A percentile compares a stretch with the other conserved stretches of the same genome.
Evolutionary conservation across 2,113 vertebrate species (phyloP).

Genomic region (Micromys minutus): DNA sequence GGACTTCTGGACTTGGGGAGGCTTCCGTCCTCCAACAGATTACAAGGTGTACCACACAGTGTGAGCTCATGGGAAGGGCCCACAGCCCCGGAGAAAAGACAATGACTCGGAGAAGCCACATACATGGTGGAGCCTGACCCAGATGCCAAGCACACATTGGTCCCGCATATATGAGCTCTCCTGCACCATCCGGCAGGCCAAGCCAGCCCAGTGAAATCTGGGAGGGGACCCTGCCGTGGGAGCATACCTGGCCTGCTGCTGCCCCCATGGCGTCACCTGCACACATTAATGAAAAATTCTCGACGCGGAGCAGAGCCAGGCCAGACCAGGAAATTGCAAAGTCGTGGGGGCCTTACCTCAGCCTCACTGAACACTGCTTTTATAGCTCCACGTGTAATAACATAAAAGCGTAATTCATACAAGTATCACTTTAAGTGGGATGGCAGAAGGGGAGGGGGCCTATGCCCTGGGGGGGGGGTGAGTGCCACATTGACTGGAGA

Average conservation of each 20-base stretch:
- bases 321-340: slow-evolving; percentile 82
- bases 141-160: background rate
- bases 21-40: background rate
- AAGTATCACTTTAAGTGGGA: slow-evolving; percentile 79
- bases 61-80: background rate
- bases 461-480: background rate
- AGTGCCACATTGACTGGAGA: slow-evolving; percentile 26
- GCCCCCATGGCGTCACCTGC: slow-evolving; percentile 74
- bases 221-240: background rate
- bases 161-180: background rate
- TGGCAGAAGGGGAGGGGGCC: slow-evolving; percentile 67
- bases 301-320: slow-evolving; percentile 52
- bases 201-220: fast-evolving
- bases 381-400: slow-evolving; percentile 83
- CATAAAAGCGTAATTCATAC: slow-evolving; percentile 81
- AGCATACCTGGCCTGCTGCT: slow-evolving; percentile 68
- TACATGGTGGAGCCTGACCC: fast-evolving
- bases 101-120: background rate
- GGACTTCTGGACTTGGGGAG: background rate
- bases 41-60: fast-evolving
- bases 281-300: slow-evolving; percentile 77
- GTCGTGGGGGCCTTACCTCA: slow-evolving; percentile 77
- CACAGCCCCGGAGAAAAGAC: background rate
- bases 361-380: slow-evolving; percentile 71
- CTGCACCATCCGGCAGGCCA: background rate